Conservation (phyloP, 53 echinoderm and acorn worm genomes). For the Echinarachnius parma region DNA sequence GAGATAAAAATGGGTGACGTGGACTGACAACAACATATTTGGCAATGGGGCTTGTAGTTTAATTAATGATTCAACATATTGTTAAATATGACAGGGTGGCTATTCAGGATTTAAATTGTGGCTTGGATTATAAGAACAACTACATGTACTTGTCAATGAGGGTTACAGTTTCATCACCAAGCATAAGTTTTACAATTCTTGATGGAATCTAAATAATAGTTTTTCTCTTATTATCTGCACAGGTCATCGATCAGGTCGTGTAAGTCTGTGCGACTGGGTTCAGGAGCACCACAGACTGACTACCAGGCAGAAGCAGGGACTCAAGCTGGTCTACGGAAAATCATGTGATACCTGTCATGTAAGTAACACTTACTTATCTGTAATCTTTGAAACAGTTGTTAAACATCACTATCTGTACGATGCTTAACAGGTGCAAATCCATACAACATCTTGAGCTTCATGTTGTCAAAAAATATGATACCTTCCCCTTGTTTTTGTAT, state of each 20-base stretch:
- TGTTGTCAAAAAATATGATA: no score
- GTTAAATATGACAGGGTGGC: background rate
- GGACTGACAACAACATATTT: background rate
- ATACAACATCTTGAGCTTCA: no score
- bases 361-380: no score
- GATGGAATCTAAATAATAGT: background rate
- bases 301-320: conserved; percentile 76
- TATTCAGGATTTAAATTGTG: background rate
- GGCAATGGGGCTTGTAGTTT: background rate
- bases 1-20: background rate
- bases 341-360: conserved; percentile 82
- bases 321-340: conserved; percentile 62
- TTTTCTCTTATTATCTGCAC: background rate
- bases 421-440: no score
- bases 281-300: conserved; percentile 63
- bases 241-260: background rate
- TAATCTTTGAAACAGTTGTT: no score
- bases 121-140: background rate
- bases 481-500: no score
- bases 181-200: background rate
- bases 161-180: no score
- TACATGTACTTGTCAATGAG: no score
- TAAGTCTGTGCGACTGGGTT: conserved; percentile 72
- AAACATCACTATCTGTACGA: no score
- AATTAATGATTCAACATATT: background rate